Evolutionary conservation across 2,797 vertebrate species (phyloP).

Genomic region (Okamejei kenojei): DNA sequence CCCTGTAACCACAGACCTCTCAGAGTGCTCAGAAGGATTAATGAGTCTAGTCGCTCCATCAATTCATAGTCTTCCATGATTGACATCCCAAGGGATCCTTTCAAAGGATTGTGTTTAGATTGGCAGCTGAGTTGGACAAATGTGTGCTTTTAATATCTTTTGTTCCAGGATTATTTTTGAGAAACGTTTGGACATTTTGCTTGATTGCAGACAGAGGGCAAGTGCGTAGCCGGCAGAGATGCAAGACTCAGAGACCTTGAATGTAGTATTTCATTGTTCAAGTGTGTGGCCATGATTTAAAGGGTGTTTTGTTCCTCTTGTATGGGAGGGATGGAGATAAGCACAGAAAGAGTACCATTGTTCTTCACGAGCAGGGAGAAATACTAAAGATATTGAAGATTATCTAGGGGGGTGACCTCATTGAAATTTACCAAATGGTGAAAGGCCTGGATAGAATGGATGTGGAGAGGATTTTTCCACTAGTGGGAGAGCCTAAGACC

Average conservation of each 20-base stretch:
- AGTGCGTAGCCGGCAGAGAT: not conserved
- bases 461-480: too few relatives aligned
- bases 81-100: constrained; percentile 7
- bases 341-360: not conserved
- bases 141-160: not conserved
- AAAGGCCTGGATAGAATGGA: too few relatives aligned
- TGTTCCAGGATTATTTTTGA: not conserved
- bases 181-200: not conserved
- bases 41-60: not conserved
- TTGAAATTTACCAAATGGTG: too few relatives aligned
- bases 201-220: not conserved
- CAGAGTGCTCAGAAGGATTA: not conserved
- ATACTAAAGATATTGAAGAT: not conserved
- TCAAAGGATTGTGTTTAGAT: constrained; percentile 6
- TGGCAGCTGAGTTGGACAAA: not conserved
- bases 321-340: not conserved
- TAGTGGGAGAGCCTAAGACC: too few relatives aligned
- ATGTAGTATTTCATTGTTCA: not conserved
- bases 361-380: not conserved
- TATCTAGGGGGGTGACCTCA: not conserved
- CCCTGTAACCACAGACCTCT: not conserved
- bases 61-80: not conserved
- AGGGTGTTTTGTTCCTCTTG: not conserved
- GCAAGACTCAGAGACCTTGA: not conserved
- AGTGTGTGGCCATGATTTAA: not conserved